Percentiles rank a stretch among this genome's conserved stretches.
Evolutionary conservation across 2,113 vertebrate genomes (phyloP).

Genomic region (Microcebus lehilahytsara): DNA sequence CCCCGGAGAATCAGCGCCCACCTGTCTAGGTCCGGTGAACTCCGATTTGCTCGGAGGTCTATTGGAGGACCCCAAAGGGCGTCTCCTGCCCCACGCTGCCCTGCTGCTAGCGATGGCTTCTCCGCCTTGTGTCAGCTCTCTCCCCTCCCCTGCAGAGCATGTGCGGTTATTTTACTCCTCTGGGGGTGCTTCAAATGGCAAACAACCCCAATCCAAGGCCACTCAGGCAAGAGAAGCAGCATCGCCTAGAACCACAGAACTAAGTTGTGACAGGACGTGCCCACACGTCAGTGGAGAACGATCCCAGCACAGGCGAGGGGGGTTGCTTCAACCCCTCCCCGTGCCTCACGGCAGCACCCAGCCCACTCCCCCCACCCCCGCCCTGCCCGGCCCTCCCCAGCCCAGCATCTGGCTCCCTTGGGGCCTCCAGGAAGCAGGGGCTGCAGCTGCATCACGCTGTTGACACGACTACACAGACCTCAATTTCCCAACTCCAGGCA

Average conservation of each 20-base stretch:
- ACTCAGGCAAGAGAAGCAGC: no score
- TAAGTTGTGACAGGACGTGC: no score
- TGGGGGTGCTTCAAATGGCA: not conserved
- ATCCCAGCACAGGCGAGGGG: not conserved
- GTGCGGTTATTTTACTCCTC: not conserved
- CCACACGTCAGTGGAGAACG: no score
- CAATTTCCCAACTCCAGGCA: not conserved
- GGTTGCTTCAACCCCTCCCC: not conserved
- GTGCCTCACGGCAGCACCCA: not conserved
- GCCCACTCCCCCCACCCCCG: not conserved
- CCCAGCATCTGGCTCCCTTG: no score
- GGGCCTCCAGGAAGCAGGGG: not conserved
- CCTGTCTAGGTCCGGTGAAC: not conserved
- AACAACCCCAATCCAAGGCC: not conserved
- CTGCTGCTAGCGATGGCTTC: not conserved
- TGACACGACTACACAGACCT: not conserved
- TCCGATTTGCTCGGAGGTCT: not conserved
- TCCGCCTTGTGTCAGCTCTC: not conserved
- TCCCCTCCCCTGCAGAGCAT: not conserved
- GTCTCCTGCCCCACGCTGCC: not conserved
- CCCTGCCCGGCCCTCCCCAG: not conserved
- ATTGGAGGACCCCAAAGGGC: not conserved
- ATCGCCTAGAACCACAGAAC: no score
- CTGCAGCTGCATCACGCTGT: no score
- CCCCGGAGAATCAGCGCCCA: not conserved